Evolutionary conservation across 2,113 vertebrate species (phyloP), one percentile per base, ranked within the genome.

Genomic region (Syngnathus scovelli): DNA sequence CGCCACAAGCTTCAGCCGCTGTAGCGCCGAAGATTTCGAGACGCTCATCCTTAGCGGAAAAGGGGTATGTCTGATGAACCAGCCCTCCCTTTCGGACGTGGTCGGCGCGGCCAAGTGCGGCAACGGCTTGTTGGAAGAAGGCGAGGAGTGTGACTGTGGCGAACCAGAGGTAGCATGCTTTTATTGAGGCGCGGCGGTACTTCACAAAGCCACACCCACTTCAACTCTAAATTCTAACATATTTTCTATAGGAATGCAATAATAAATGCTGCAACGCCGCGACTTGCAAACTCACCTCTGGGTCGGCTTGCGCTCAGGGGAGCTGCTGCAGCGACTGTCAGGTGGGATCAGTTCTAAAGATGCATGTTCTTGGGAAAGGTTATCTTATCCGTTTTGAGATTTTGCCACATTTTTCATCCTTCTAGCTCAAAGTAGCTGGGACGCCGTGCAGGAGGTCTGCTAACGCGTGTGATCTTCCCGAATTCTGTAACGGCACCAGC

Each of bases 91-190:
- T 2, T 87, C 84, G 16, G 78, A 80, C 16, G 41, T 92, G 64
- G 80, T 93, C 66, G 89, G 86, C 2, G 72, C 81, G 1, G 78
- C 92, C 3, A 36, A 78, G 66, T 96, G 94, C 75, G 94, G 94
- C 1, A 95, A 96, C 15, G 92, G 91, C 0, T 74, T 93, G 36
- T 72, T 95, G 1, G 94, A 96, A 11, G 59, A 39, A 0, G 86
- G 79, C 37, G 94, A 96, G 75, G 79, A 95, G 72, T 96, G 95
- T 39, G 95, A 96, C 85, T 96, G 95, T 72, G 94, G 95, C 39
- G 85, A 76, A 54, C 88, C 91, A 0, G 12, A 92, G 93, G 95
- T 95, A 83, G 11, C 58, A 58, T 48, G 23, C 36, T 21, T 36
- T 38, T 11, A 52, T 16, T 49, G n/a, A 66, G 16, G 8, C 9